These are phyloP conservation scores for Dallia pectoralis DNA, from an alignment of 2,797 vertebrate species.

Conservation along the genomic window DNA sequence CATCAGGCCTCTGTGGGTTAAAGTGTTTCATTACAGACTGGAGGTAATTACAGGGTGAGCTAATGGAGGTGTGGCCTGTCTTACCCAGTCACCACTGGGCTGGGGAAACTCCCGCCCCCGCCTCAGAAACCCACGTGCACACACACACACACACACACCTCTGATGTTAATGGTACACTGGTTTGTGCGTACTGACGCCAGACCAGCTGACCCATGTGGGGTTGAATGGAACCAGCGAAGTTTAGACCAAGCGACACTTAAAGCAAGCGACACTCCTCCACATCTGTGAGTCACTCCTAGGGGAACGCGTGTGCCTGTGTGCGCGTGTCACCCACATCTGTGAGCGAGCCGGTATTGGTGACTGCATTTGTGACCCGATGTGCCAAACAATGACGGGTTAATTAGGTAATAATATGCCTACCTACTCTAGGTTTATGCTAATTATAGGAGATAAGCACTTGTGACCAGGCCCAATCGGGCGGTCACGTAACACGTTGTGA, in stretches of 20 bases:
- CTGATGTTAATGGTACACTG: not conserved
- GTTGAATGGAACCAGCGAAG: not conserved
- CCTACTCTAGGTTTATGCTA: too few species aligned
- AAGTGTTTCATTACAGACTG: constrained; percentile 41
- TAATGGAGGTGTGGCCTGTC: not conserved
- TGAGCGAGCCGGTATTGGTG: too few species aligned
- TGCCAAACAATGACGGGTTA: not conserved
- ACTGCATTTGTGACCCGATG: not conserved
- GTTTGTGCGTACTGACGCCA: not conserved
- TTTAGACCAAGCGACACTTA: not conserved
- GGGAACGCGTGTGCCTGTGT: not conserved
- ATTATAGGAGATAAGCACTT: not conserved
- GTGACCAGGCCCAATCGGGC: too few species aligned
- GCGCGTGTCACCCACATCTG: too few species aligned
- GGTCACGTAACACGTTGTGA: too few species aligned
- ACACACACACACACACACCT: not conserved
- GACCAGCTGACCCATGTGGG: not conserved
- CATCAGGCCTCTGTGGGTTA: constrained; percentile 1
- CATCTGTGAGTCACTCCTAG: not conserved
- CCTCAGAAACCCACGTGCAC: too few species aligned
- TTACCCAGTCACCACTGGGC: not conserved
- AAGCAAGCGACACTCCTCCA: not conserved
- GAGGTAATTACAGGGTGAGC: constrained; percentile 50
- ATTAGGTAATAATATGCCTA: not conserved
- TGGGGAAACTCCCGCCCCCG: not conserved